Conservation (phyloP, 2,888 invertebrate genomes). For the Hemaris fuciformis region DNA sequence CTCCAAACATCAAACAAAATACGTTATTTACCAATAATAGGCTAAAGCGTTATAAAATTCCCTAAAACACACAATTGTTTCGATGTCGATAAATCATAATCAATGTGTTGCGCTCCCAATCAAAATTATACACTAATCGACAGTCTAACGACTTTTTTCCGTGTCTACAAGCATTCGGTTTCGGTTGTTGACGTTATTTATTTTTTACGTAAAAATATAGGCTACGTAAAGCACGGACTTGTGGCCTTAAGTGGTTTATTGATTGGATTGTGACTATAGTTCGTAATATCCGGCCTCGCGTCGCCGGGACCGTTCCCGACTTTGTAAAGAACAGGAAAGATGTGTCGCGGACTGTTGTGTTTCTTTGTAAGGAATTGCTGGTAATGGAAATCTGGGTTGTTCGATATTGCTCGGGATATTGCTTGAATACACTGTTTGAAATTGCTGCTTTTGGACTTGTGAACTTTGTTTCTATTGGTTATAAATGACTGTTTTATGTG, state of each 20-base stretch:
- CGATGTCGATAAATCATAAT: conserved; percentile 35
- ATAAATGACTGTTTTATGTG: too few relatives aligned
- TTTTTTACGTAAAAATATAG: conserved; percentile 25
- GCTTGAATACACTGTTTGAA: background rate
- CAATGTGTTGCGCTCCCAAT: conserved; percentile 35
- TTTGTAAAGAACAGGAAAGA: background rate
- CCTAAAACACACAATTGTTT: background rate
- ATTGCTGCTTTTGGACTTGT: background rate
- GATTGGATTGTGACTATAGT: conserved; percentile 3
- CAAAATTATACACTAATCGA: conserved; percentile 37
- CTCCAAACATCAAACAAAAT: background rate
- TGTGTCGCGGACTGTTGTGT: background rate
- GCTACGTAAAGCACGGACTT: conserved; percentile 11
- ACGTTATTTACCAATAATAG: background rate
- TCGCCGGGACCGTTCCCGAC: background rate
- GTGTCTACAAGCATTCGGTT: conserved; percentile 40
- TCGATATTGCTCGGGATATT: background rate
- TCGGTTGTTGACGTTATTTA: conserved; percentile 33
- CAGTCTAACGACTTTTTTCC: conserved; percentile 48
- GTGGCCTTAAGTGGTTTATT: conserved; percentile 11
- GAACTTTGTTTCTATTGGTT: background rate
- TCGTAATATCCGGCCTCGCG: background rate
- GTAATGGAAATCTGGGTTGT: background rate
- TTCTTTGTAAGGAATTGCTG: background rate
- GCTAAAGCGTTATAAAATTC: background rate